These are phyloP conservation scores for Uria aalge DNA, from an alignment of 2,113 vertebrate genomes.

Conservation along the genomic window DNA sequence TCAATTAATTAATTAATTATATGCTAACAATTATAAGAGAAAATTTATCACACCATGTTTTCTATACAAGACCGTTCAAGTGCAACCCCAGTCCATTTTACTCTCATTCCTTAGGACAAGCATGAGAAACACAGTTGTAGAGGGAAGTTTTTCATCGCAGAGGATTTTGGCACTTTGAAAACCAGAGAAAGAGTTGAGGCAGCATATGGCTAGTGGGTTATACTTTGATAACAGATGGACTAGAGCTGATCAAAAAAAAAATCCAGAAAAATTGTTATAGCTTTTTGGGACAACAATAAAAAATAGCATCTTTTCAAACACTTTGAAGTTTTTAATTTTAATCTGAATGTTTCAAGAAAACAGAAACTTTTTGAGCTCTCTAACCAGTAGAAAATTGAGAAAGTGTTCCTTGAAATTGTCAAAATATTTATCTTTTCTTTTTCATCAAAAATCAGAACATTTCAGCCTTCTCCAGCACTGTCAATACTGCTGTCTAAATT, in stretches of 20 bases:
- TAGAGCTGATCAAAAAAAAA: neutral
- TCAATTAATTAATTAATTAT: neutral
- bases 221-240: neutral
- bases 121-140: neutral
- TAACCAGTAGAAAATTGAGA: constrained; percentile 4
- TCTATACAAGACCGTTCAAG: neutral
- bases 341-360: constrained; percentile 34
- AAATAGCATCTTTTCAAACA: neutral
- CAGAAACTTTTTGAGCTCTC: constrained; percentile 40
- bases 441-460: constrained; percentile 47
- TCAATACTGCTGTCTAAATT: constrained; percentile 30
- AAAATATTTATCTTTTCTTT: constrained; percentile 49
- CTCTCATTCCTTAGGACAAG: neutral
- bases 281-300: constrained; percentile 11
- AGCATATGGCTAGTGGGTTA: neutral
- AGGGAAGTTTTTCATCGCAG: neutral
- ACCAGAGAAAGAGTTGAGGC: neutral
- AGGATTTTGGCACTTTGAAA: neutral
- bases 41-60: neutral
- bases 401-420: constrained; percentile 38
- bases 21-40: neutral
- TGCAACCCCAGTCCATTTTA: neutral
- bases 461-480: constrained; percentile 28
- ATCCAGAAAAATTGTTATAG: neutral
- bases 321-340: constrained; percentile 25